Evolutionary conservation across 2,888 invertebrate species (phyloP), one percentile per base, ranked within the genome.

Genomic region (Nomada lathburiana): DNA sequence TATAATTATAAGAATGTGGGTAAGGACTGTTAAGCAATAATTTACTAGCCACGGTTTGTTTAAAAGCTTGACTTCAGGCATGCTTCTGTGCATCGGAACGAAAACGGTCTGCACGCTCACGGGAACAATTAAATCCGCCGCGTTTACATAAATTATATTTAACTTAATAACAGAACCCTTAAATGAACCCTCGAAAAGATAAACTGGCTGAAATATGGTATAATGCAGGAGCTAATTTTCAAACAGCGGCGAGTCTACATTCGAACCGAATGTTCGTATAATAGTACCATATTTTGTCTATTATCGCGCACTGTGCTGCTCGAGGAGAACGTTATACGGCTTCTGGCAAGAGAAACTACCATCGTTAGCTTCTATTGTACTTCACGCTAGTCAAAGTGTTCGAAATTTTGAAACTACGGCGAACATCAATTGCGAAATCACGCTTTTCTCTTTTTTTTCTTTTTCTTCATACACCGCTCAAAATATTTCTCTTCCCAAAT

Each of bases 41-140:
- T 36, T 36, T 36, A 36, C 36, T 36, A 5, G 7, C 36, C 36
- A 7, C 36, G 7, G 13, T 1, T 13, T 13, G 47, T 47, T 47
- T 47, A 9, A 47, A 47, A 47, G 47, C 16, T 47, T 13, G 13
- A 47, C 10, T 47, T 47, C 16, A 11, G 47, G 13, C 47, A 16
- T 16, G 47, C 16, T 47, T 47, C 13, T 47, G 10, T 11, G 20
- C 5, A 26, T 20, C 53, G 53, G 53, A 55, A 71, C 20, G 42
- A 57, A 75, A 82, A 50, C 26, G 47, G 36, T 60, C 63, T 20
- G 29, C 16, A 29, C 29, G 42, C 67, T 26, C 52, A 5, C 13
- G 62, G 59, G 60, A 36, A 67, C 71, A 83, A 84, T 84, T 83
- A 76, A 80, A 76, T 52, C 50, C 52, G 26, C 20, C 53, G 29